Conservation (phyloP, 2,113 vertebrate genomes). For the Eulacestoma nigropectus region DNA sequence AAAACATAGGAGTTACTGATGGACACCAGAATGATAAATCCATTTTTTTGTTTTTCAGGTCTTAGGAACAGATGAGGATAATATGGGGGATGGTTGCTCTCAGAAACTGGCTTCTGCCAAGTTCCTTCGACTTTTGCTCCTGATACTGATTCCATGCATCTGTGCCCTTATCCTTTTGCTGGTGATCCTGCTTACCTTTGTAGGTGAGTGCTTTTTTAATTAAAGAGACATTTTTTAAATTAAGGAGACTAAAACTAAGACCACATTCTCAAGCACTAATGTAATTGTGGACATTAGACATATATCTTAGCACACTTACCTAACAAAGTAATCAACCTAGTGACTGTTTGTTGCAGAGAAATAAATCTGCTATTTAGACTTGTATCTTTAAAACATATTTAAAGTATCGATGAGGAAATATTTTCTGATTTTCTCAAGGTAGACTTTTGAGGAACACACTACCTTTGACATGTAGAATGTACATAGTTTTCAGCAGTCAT, state of each 20-base stretch:
- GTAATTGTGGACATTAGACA: not conserved
- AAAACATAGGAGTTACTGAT: not conserved
- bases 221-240: not conserved
- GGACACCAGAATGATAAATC: not conserved
- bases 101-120: constrained; percentile 74
- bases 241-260: not conserved
- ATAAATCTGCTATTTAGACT: not conserved
- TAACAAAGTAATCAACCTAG: not conserved
- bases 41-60: constrained; percentile 61
- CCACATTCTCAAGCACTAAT: not conserved
- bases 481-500: not conserved
- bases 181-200: constrained; percentile 76
- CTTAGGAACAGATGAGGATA: constrained; percentile 70
- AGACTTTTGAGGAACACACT: not conserved
- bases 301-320: not conserved
- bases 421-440: not conserved
- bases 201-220: constrained; percentile 71
- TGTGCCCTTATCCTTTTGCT: constrained; percentile 78
- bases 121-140: constrained; percentile 73
- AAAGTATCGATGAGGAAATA: fast-evolving
- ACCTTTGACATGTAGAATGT: not conserved
- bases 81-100: constrained; percentile 73
- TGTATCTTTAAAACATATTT: not conserved
- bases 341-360: not conserved
- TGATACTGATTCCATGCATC: constrained; percentile 80